phyloP scores from a whole-genome alignment of 2,797 vertebrate genomes.

The Sebastiscus tertius region DNA sequence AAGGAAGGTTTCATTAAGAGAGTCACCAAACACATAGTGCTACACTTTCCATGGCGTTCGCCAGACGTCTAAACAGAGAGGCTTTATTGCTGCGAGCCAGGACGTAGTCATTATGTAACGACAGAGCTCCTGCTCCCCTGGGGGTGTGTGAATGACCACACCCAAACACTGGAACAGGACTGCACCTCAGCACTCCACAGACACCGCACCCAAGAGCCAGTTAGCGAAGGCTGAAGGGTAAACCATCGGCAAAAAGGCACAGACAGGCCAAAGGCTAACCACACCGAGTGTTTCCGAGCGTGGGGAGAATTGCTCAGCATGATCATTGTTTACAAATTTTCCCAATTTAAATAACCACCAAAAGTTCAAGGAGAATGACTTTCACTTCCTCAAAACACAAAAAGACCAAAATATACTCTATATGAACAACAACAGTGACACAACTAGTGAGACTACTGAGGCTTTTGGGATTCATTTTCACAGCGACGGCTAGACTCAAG shows the following conservation, averaged over 20 bases:
- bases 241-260: constrained; percentile 17
- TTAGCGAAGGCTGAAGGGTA: constrained; percentile 39
- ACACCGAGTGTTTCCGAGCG: not conserved
- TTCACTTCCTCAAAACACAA: constrained; percentile 3
- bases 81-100: constrained; percentile 74
- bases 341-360: constrained; percentile 6
- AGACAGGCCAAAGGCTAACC: constrained; percentile 26
- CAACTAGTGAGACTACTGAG: not conserved
- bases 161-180: constrained; percentile 69
- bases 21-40: constrained; percentile 75
- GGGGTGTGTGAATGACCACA: constrained; percentile 55
- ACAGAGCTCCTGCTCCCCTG: constrained; percentile 63
- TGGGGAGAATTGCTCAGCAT: not conserved
- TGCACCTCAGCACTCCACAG: constrained; percentile 54
- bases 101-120: constrained; percentile 74
- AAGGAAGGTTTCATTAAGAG: constrained; percentile 75
- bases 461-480: not conserved
- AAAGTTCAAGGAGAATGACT: constrained; percentile 10
- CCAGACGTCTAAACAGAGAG: constrained; percentile 79
- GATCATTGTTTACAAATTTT: constrained; percentile 20
- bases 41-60: constrained; percentile 77
- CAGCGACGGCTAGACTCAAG: not conserved
- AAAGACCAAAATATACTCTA: not conserved
- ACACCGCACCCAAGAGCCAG: constrained; percentile 43
- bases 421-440: constrained; percentile 1